These are phyloP conservation scores for Motacilla tschutschensis DNA, from an alignment of 2,113 vertebrate species.

Conservation along the genomic window DNA sequence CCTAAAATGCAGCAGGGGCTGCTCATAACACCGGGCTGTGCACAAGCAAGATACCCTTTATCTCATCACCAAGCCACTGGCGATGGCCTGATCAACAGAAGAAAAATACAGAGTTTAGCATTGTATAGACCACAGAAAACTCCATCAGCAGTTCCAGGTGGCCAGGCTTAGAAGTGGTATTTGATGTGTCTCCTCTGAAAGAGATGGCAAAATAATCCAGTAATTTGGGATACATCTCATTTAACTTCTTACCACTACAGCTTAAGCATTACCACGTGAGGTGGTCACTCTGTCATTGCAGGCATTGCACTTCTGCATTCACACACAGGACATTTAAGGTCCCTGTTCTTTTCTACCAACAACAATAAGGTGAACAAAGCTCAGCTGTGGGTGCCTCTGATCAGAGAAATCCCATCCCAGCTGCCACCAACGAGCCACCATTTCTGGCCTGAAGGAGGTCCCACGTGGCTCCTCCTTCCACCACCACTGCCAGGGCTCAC, in stretches of 20 bases:
- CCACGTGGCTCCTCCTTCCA: neutral
- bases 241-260: neutral
- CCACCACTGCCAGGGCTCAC: neutral
- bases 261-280: fast-evolving
- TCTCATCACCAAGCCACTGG: neutral
- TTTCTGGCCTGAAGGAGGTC: neutral
- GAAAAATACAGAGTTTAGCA: neutral
- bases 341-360: neutral
- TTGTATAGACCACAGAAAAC: neutral
- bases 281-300: fast-evolving
- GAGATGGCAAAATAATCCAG: neutral
- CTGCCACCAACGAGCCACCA: neutral
- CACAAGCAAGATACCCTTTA: neutral
- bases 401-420: neutral
- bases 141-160: neutral
- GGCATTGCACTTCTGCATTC: neutral
- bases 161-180: neutral
- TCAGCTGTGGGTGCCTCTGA: neutral
- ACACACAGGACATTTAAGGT: neutral
- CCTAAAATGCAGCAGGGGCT: neutral
- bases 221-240: neutral
- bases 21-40: neutral
- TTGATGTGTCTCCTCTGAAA: neutral
- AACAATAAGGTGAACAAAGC: neutral
- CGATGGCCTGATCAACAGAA: neutral